Evolutionary conservation across 2,113 vertebrate genomes (phyloP).

Genomic region (Mesitornis unicolor): DNA sequence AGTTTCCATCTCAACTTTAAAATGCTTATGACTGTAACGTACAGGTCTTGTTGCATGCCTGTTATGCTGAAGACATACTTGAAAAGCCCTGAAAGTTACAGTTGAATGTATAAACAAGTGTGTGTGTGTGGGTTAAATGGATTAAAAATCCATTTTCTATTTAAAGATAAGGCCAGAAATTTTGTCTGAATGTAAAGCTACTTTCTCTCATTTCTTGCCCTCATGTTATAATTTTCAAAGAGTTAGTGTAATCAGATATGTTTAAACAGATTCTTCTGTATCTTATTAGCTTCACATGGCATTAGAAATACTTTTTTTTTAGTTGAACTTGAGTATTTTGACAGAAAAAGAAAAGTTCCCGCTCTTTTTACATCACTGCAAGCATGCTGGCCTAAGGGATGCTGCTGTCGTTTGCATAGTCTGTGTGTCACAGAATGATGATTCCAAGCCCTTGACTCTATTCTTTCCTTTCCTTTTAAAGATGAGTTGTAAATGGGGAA

Average conservation of each 20-base stretch:
- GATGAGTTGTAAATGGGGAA: background rate
- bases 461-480: background rate
- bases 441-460: background rate
- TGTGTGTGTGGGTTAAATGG: too few relatives aligned
- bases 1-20: background rate
- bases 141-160: background rate
- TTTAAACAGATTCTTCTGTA: background rate
- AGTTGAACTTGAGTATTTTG: background rate
- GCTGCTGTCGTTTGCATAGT: background rate
- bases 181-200: background rate
- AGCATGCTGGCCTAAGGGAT: background rate
- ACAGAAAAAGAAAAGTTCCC: background rate
- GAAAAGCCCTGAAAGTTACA: background rate
- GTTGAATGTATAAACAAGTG: background rate
- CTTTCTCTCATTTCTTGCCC: background rate
- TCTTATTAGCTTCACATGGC: background rate
- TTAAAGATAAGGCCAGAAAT: background rate
- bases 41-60: background rate
- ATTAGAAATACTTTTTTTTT: background rate
- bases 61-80: background rate
- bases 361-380: fast-evolving
- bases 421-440: background rate
- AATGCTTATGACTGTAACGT: background rate
- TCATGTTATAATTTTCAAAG: background rate
- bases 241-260: background rate